Evolutionary conservation across 1,140 invertebrate genomes (phyloP), one percentile per base, ranked within the genome.

Genomic region (Ceratina japonica): DNA sequence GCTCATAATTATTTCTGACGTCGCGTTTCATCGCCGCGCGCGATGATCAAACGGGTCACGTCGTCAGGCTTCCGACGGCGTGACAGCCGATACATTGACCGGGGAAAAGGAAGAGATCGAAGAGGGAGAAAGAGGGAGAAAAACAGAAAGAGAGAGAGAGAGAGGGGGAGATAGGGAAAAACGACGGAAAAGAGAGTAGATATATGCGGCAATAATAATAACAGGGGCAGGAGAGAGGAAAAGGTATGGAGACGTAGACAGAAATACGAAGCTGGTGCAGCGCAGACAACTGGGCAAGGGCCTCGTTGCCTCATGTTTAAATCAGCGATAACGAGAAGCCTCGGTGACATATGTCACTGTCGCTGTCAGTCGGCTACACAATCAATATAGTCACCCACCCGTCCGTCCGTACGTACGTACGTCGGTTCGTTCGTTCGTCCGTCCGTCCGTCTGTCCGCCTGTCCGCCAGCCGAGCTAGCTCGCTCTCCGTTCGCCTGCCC

Each of bases 321-420:
- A 92, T 92, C 92, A 92, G 91, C 92, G 91, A 92, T 92, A 92
- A 92, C 91, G 91, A 92, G 90, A 90, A 92, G 90, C 91, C 89
- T 88, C 89, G 88, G 89, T 92, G 92, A 92, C 92, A 92, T 92
- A 92, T 92, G 92, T 92, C 91, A 92, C 91, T 92, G 92, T 92
- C 91, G 90, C 90, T 92, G 91, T 92, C 91, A 92, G 91, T 90
- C 90, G 89, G 90, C 91, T 91, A 91, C 90, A 87, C 86, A 87
- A 87, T 87, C 85, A 87, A 87, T 87, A 87, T 87, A 87, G 86
- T 87, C 84, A 86, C 85, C 86, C 86, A 84, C 78, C 83, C 83
- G 87, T 81, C 83, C 83, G 79, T 77, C 61, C 77, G 81, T 72
- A 65, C 80, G 71, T 75, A 20, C 81, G 63, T 73, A 54, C 62